Evolutionary conservation across 2,797 vertebrate genomes (phyloP), one percentile per base, ranked within the genome.

Genomic region (Peromyscus attwateri): DNA sequence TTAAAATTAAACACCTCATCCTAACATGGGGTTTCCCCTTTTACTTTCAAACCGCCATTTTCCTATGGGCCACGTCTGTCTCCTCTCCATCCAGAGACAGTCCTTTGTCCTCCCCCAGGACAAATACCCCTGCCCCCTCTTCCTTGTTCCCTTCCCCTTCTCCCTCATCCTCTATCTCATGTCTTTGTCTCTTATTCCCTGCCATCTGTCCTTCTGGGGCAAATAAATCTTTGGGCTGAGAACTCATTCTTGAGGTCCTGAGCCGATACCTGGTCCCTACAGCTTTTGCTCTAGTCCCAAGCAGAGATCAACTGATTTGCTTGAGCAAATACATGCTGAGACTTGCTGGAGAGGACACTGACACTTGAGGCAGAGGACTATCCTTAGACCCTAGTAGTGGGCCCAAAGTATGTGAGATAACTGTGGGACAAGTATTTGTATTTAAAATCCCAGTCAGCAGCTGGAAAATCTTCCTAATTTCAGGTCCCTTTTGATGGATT

Each of bases 391-490:
- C 37, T 60, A 23, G 21, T 82, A 2, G 4, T 52, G 31, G 62
- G 13, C 46, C 95, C 46, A 57, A 89, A 91, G 43, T 49, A 9
- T 7, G 27, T 25, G 52, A 92, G 29, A 77, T 66, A 9, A 23
- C 2, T 93, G n/a, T 81, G 71, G 37, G 77, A 73, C 7, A 81
- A 52, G 43, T 77, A 92, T 81, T 94, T 82, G 92, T 87, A 68
- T 55, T 95, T 55, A 52, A 68, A 25, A 89, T 89, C 31, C 31
- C 17, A 27, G 8, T 5, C 11, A 55, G 4, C 25, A 80, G 60
- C 46, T 87, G 87, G 52, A 92, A 81, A 73, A 37, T n/a, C 46
- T 96, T 96, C 88, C 49, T 52, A 71, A 84, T 89, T 96, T 52
- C 81, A 27, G 7, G 6, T 73, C 16, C 19, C 19, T 82, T 62